Evolutionary conservation across 2,113 vertebrate species (phyloP), one percentile per base, ranked within the genome.

Genomic region (Lepus americanus): DNA sequence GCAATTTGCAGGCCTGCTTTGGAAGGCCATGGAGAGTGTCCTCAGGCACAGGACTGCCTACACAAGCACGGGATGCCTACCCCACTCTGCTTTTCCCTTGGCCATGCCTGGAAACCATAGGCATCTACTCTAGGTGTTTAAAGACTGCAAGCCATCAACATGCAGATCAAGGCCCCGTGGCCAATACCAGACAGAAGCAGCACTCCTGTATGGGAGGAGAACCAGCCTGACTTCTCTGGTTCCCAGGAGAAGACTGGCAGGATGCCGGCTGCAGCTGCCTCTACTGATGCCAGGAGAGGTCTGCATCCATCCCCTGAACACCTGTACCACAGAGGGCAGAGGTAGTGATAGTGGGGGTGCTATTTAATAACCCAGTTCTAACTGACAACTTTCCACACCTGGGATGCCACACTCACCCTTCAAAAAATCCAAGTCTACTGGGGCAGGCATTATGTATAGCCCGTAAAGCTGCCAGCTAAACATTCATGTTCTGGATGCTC

Each of bases 341-440:
- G 16, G 12, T 1, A 59, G 25, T 22, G 16, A 14, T 9, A 19
- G 33, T 23, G 8, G 20, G 39, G 13, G 73, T 3, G 25, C 7
- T 27, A 81, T 53, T 73, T 44, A 78, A 82, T 7, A 44, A 14
- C 63, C 23, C 1, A 74, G 10, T 64, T 63, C 20, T 61, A 55
- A 94, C 51, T 76, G 20, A 80, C 44, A 90, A 7, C 9, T 81
- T 84, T 77, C n/a, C n/a, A 51, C 70, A 96, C 84, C 70, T n/a
- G 7, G 64, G 63, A 36, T 9, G 72, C 11, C 31, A 76, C 2
- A n/a, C 22, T 16, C 3, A 27, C 20, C 20, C 6, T 16, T 59
- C 17, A 72, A 36, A 86, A 84, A 55, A 33, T 17, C 44, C 44
- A 44, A 7, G 6, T 44, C 44, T 59, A 59, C 55, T 5, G 17